Percentiles rank a stretch among this genome's conserved stretches.
Evolutionary conservation across 2,888 invertebrate species (phyloP).

Genomic region (Electrophaes corylata): DNA sequence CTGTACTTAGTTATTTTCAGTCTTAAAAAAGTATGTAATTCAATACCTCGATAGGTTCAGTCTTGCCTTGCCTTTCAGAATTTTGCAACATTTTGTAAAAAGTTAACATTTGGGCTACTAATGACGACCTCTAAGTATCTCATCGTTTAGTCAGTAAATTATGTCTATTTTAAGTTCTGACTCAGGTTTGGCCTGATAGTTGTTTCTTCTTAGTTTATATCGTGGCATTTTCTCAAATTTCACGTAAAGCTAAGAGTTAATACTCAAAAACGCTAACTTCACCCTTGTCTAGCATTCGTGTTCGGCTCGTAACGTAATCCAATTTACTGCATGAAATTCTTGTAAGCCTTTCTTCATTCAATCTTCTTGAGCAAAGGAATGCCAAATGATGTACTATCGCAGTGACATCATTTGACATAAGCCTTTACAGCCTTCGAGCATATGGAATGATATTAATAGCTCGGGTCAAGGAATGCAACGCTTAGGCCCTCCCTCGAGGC

Average conservation of each 20-base stretch:
- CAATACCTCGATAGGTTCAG: no score
- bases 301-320: slow-evolving; percentile 7
- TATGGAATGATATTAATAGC: slow-evolving; percentile 37
- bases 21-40: no score
- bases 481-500: slow-evolving; percentile 18
- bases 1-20: no score
- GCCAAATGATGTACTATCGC: slow-evolving; percentile 34
- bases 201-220: not conserved
- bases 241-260: not conserved
- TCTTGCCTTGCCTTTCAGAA: no score
- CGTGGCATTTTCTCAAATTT: not conserved
- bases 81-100: no score
- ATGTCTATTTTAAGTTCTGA: not conserved
- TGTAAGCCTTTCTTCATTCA: slow-evolving; percentile 24
- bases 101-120: no score
- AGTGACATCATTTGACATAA: slow-evolving; percentile 33
- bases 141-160: no score
- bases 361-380: slow-evolving; percentile 28
- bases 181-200: no score
- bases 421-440: slow-evolving; percentile 36
- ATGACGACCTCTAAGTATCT: no score
- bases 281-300: not conserved
- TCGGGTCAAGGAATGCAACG: slow-evolving; percentile 37
- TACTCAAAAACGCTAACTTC: not conserved
- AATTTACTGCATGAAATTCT: slow-evolving; percentile 17